Conservation (phyloP, 2,797 vertebrate genomes). For the Lates japonicus region DNA sequence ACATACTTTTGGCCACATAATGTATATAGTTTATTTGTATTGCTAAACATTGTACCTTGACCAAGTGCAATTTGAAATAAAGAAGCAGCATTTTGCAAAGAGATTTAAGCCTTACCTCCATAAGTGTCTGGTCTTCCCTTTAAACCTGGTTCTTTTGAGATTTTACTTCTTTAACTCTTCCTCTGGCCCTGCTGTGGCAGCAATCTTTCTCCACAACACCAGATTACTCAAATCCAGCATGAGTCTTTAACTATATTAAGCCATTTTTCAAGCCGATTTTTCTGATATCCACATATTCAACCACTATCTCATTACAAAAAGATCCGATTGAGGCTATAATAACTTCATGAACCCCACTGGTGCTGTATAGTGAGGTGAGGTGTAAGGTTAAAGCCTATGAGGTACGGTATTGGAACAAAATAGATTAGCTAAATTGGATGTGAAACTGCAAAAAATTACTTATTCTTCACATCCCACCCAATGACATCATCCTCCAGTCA, state of each 20-base stretch:
- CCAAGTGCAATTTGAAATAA: background rate
- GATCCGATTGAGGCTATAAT: conserved; percentile 39
- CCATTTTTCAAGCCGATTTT: conserved; percentile 33
- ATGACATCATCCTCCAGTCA: conserved; percentile 52
- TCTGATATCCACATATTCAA: conserved; percentile 44
- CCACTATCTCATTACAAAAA: conserved; percentile 53
- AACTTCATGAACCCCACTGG: conserved; percentile 36
- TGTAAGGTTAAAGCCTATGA: conserved; percentile 49
- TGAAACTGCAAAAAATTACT: conserved; percentile 59
- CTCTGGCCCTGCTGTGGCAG: background rate
- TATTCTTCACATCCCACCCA: conserved; percentile 38
- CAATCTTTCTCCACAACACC: conserved; percentile 11
- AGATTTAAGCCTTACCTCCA: conserved; percentile 17
- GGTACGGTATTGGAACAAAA: conserved; percentile 56
- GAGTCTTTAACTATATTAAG: conserved; percentile 42
- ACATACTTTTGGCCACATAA: background rate
- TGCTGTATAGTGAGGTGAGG: conserved; percentile 8
- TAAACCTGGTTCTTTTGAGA: conserved; percentile 10
- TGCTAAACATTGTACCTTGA: background rate
- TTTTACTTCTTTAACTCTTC: background rate
- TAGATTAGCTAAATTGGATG: conserved; percentile 60
- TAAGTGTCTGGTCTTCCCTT: background rate
- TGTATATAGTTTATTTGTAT: background rate
- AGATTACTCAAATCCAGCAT: conserved; percentile 49
- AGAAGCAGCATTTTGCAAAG: background rate